These are phyloP conservation scores for Fratercula arctica DNA, from an alignment of 2,797 vertebrate genomes.

Conservation along the genomic window DNA sequence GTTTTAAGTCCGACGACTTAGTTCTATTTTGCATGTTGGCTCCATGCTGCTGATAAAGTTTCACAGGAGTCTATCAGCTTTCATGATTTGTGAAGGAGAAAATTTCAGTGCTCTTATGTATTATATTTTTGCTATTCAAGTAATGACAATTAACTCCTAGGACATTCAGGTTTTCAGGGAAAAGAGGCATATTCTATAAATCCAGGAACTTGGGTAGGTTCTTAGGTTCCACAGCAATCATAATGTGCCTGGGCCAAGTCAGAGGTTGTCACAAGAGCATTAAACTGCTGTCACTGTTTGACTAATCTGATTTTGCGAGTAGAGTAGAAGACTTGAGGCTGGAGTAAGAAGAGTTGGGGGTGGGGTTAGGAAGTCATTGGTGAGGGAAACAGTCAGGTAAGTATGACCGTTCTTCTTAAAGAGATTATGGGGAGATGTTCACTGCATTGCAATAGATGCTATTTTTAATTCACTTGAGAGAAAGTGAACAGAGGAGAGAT, in stretches of 20 bases:
- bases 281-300: neutral
- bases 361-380: neutral
- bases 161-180: neutral
- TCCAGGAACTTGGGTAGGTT: neutral
- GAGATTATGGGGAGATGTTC: neutral
- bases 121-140: neutral
- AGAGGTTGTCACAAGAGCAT: neutral
- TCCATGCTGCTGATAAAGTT: neutral
- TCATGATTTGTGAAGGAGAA: neutral
- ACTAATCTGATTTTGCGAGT: neutral
- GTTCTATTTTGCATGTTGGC: neutral
- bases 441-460: conserved; percentile 23
- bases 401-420: conserved; percentile 8
- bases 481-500: conserved; percentile 7
- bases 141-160: neutral
- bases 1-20: neutral
- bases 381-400: conserved; percentile 50
- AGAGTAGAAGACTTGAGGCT: neutral
- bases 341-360: neutral
- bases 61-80: neutral
- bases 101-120: neutral
- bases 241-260: neutral
- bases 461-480: neutral
- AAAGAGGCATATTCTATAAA: neutral
- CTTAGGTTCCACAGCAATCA: neutral